Base-by-base conservation (phyloP, 2,888 invertebrate genomes). In the Rhagium mordax region DNA sequence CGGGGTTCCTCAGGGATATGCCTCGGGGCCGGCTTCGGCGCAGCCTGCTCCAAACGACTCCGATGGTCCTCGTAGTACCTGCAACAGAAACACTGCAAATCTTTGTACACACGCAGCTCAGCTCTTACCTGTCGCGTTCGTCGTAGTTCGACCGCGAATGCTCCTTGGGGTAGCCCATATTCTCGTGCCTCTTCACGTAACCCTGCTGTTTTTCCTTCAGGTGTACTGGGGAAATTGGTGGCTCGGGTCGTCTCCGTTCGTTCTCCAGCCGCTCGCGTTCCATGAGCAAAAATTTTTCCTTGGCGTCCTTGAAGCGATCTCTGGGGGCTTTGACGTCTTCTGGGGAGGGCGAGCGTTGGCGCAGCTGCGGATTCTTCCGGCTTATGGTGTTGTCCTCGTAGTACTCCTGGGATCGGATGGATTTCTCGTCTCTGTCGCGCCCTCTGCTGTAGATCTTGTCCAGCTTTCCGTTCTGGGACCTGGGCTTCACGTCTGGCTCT, bases 261-360 rank as follows among this genome's bases (percentile, higher is more conserved):
- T 90, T 89, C 77, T 91, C 91, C 76, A 92, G 89, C 71, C 92
- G 89, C 81, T 94, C 93, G 74, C 93, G 90, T 85, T 96, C 96
- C 87, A 96, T 90, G 76, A 94, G 92, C 86, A 93, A 90, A 85
- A 96, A 96, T 87, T 95, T 95, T 83, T 96, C 95, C 87, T 95
- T 95, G 57, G 96, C 95, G 81, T 95, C 95, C 81, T 94, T 93
- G 88, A 96, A 95, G 72, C 95, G 90, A 82, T 95, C 95, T 79
- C 94, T 92, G 0, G 95, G 95, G 1, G 93, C 91, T n/a, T 84
- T 84, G 82, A 80, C 89, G 80, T 84, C 90, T 88, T 78, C 90
- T 84, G 86, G 91, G 87, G 87, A 90, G 85, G 82, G 89, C 82
- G 75, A 90, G 87, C 85, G 78, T 47, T 85, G 85, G 15, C 85